Conservation (phyloP, 2,797 vertebrate genomes). For the Brotula barbata region DNA sequence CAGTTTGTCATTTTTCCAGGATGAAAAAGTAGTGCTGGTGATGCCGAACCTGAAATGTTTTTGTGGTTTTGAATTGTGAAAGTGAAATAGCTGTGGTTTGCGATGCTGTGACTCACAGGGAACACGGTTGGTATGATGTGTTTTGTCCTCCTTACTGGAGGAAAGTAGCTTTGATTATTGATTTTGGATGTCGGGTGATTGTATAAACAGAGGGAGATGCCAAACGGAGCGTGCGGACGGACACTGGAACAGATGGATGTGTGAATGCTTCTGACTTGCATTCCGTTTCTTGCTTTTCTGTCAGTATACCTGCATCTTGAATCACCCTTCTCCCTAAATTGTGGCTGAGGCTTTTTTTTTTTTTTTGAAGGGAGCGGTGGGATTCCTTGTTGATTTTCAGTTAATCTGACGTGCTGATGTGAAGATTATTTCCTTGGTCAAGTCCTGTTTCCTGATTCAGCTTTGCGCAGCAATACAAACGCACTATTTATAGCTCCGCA, state of each 20-base stretch:
- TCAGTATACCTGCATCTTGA: slow-evolving; percentile 53
- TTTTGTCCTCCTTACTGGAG: slow-evolving; percentile 49
- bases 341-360: slow-evolving; percentile 45
- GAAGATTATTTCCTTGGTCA: slow-evolving; percentile 8
- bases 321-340: slow-evolving; percentile 41
- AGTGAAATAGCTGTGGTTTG: slow-evolving; percentile 74
- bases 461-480: slow-evolving; percentile 24
- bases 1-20: slow-evolving; percentile 12
- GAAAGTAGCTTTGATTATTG: slow-evolving; percentile 41
- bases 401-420: slow-evolving; percentile 21
- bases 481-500: neutral
- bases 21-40: slow-evolving; percentile 43
- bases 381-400: slow-evolving; percentile 18
- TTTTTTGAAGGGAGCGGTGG: slow-evolving; percentile 27
- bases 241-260: slow-evolving; percentile 9
- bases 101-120: slow-evolving; percentile 72
- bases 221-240: slow-evolving; percentile 23
- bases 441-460: slow-evolving; percentile 41
- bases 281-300: slow-evolving; percentile 38
- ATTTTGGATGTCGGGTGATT: slow-evolving; percentile 31
- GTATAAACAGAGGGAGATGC: slow-evolving; percentile 31
- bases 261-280: slow-evolving; percentile 35
- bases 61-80: slow-evolving; percentile 73
- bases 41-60: slow-evolving; percentile 32
- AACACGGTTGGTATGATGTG: slow-evolving; percentile 44